Evolutionary conservation across 2,888 invertebrate genomes (phyloP), one percentile per base, ranked within the genome.

Genomic region (Phalangium opilio): DNA sequence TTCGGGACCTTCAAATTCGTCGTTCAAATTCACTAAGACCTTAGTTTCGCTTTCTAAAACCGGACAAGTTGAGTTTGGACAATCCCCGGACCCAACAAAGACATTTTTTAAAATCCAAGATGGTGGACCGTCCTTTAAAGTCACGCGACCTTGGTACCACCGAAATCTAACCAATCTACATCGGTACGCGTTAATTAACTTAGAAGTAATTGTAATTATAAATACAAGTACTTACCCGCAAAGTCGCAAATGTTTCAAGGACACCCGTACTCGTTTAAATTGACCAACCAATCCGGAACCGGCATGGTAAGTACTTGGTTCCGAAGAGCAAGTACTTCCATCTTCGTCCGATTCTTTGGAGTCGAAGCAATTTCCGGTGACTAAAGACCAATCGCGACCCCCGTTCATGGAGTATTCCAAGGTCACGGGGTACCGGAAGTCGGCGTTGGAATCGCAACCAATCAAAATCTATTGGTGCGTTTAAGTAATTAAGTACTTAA

Each of bases 31-130:
- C 27, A 7, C 8, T 27, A 27, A 8, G 27, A 27, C 8, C 8
- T 27, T 8, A 8, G 8, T 4, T 8, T 27, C 27, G 8, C 5
- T 7, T 27, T 27, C 27, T 4, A 27, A 8, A 4, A 8, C 27
- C 27, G 27, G 27, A 8, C 27, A 27, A 27, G n/a, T n/a, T n/a
- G n/a, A n/a, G n/a, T 27, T 27, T 8, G 27, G 4, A 27, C 27
- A 27, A 7, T 27, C 27, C 27, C 27, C 59, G 57, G 66, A 65
- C 1, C 68, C 67, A 42, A 68, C 62, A 54, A 65, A 67, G 15
- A 68, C 59, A 52, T 66, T 66, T 53, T 66, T 66, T 18, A 68
- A 50, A 8, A 64, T 66, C 68, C 68, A 68, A n/a, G 62, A 60
- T 17, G 63, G 62, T 11, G 61, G 61, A 43, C 57, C 60, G 48